Evolutionary conservation across 1,140 invertebrate species (phyloP), one percentile per base, ranked within the genome.

Genomic region (Dinoponera quadriceps): DNA sequence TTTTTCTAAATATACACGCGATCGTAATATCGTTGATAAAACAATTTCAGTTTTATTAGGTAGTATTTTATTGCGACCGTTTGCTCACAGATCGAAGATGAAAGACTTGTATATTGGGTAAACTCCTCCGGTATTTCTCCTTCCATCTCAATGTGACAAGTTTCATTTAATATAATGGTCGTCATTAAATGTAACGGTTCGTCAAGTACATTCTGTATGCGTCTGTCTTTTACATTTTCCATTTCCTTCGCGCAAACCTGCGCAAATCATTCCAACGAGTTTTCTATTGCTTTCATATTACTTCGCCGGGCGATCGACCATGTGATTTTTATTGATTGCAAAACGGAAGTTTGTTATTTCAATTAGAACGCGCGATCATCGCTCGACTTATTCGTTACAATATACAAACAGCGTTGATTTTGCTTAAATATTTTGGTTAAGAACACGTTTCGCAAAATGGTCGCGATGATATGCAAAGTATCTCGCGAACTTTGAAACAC

Each of bases 111-210:
- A 0, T 69, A 54, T 38, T 7, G 20, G 7, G 20, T 16, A 38
- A 72, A 59, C 69, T 72, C 22, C 29, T 33, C 5, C 29, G 29
- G 20, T 38, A 57, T 57, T 72, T 72, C 18, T 16, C 29, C 14
- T 72, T 22, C n/a, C 54, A 38, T 14, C 3, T 69, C 11, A 29
- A 69, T 69, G 13, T 22, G 38, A 9, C 1, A 25, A 59, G 22
- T 44, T 59, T 57, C 33, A 16, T 20, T 7, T 44, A 74, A 60
- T 20, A 27, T 48, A 73, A 73, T 9, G 20, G 1, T 72, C 18
- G 51, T n/a, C n/a, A 3, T 33, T 33, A 33, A 33, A 2, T 2
- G 29, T 33, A 2, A 5, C 38, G 48, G 38, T 60, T 60, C 25
- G 38, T 18, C 1, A 74, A 48, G 38, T 20, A 18, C 38, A 74